Percentiles rank a stretch among this genome's conserved stretches.
These are phyloP conservation scores for Adelphocoris suturalis DNA, from an alignment of 2,888 invertebrate species.

Conservation along the genomic window DNA sequence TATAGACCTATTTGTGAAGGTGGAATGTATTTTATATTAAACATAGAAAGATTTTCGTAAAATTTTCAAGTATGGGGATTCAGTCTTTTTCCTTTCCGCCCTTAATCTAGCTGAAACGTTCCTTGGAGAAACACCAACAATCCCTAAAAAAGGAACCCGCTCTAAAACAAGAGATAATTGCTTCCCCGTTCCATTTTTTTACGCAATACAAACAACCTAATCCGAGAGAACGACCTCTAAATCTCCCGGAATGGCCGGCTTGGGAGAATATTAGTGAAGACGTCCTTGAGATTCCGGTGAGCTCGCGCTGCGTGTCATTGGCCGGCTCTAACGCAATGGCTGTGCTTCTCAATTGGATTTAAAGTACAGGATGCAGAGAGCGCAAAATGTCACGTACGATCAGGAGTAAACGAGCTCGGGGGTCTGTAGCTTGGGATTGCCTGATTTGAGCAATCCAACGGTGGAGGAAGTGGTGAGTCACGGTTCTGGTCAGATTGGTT, in stretches of 20 bases:
- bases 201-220: background rate
- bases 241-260: background rate
- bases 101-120: no score
- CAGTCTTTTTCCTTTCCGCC: no score
- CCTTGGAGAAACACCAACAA: no score
- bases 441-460: background rate
- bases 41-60: no score
- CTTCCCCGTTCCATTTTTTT: conserved; percentile 32
- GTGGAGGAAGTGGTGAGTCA: background rate
- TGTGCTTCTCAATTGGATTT: conserved; percentile 1
- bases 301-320: background rate
- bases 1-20: no score
- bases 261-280: background rate
- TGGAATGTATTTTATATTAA: no score
- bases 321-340: background rate
- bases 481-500: background rate
- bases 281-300: conserved; percentile 21
- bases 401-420: background rate
- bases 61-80: no score
- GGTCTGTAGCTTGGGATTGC: background rate
- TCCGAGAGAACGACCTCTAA: background rate
- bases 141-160: background rate
- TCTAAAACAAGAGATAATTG: background rate
- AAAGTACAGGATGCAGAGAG: background rate
- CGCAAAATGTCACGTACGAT: background rate